Conservation (phyloP, 1,140 invertebrate species). For the Geopemphigus sp. region DNA sequence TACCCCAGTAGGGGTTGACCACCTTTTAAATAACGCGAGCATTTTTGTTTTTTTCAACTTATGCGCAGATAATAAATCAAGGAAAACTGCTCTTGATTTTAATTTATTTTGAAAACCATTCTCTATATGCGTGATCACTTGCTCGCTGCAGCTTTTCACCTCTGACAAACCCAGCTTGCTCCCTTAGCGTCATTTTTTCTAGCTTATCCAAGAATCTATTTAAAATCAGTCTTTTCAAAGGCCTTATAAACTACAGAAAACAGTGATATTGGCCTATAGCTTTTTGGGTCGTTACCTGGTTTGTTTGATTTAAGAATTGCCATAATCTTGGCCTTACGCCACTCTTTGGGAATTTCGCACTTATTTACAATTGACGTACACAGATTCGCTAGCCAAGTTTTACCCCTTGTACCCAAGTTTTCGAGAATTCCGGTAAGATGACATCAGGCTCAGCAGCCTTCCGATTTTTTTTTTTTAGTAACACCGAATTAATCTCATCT, state of each 20-base stretch:
- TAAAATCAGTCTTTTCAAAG: not conserved
- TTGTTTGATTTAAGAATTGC: conserved; percentile 1
- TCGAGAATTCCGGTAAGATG: not conserved
- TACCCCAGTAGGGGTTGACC: no score
- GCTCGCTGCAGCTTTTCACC: not conserved
- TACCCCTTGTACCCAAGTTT: not conserved
- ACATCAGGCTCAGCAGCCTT: no score
- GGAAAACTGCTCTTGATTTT: not conserved
- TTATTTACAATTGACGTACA: not conserved
- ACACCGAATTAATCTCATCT: no score
- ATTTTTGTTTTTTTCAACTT: no score
- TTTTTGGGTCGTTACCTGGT: no score
- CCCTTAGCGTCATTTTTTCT: not conserved
- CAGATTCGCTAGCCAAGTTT: not conserved
- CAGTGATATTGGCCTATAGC: not conserved
- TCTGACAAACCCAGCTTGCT: conserved; percentile 3
- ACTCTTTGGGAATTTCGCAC: not conserved
- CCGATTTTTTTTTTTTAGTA: no score
- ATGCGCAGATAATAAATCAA: not conserved
- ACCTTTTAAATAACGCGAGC: no score
- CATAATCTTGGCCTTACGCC: not conserved
- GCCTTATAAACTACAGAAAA: conserved; percentile 3
- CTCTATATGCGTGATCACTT: no score
- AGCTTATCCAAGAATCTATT: not conserved
- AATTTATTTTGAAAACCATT: no score